Conservation (phyloP, 2,888 invertebrate species). For the Acronicta alni region DNA sequence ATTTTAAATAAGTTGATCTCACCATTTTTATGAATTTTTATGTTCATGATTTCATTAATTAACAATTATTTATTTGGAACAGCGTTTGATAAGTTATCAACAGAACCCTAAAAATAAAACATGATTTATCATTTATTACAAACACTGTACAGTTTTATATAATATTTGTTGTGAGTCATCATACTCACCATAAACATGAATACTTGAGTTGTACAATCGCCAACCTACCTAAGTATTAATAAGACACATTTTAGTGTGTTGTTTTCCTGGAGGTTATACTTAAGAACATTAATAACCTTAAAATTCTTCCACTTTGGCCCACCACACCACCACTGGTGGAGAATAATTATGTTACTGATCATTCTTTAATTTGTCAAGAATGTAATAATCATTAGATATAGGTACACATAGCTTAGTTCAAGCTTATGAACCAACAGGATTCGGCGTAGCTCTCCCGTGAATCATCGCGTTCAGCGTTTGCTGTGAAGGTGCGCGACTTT, state of each 20-base stretch:
- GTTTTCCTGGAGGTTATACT: too few relatives aligned
- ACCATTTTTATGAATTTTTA: background rate
- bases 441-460: conserved; percentile 56
- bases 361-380: too few relatives aligned
- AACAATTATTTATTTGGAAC: conserved; percentile 8
- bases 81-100: conserved; percentile 40
- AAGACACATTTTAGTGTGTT: too few relatives aligned
- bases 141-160: background rate
- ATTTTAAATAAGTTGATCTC: too few relatives aligned
- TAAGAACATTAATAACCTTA: too few relatives aligned
- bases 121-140: conserved; percentile 15
- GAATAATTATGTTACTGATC: too few relatives aligned
- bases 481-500: conserved; percentile 65
- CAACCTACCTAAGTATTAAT: too few relatives aligned
- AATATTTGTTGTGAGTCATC: background rate
- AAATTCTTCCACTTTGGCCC: too few relatives aligned
- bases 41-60: conserved; percentile 7
- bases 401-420: conserved; percentile 5
- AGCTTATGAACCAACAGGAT: conserved; percentile 25
- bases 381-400: too few relatives aligned
- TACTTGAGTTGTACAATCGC: too few relatives aligned
- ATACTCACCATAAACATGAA: conserved; percentile 1
- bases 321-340: too few relatives aligned
- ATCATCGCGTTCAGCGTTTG: conserved; percentile 61
- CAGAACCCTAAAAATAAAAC: conserved; percentile 28